A percentile compares a stretch with the other conserved stretches of the same genome.
Conservation (phyloP, 2,797 vertebrate genomes). For the Pseudocheirus occidentalis region DNA sequence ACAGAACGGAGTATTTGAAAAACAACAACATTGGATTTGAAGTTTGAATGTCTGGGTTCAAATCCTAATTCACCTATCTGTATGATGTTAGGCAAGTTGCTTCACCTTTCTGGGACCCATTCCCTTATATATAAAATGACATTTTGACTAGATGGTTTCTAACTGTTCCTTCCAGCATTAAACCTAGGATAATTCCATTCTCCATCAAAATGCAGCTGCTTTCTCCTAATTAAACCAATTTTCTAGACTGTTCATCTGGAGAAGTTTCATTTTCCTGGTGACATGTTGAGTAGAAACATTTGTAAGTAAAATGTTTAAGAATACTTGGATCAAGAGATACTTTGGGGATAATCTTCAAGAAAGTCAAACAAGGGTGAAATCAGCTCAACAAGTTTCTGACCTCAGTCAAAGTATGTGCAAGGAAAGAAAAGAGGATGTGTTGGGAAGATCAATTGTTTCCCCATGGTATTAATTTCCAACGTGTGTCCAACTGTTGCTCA, state of each 20-base stretch:
- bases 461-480: background rate
- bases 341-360: background rate
- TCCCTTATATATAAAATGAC: background rate
- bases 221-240: background rate
- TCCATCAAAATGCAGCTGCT: background rate
- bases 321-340: background rate
- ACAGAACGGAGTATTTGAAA: background rate
- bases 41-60: background rate
- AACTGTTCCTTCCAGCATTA: background rate
- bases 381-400: background rate
- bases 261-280: background rate
- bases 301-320: background rate
- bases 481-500: background rate
- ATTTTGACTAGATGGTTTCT: background rate
- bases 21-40: background rate
- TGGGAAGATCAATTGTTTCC: background rate
- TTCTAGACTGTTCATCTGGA: background rate
- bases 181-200: background rate
- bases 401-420: background rate
- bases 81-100: background rate
- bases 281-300: background rate
- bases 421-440: background rate
- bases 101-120: background rate
- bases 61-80: background rate
- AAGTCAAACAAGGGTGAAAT: background rate